Base-by-base conservation (phyloP, 1,140 invertebrate species). In the Panulirus ornatus region DNA sequence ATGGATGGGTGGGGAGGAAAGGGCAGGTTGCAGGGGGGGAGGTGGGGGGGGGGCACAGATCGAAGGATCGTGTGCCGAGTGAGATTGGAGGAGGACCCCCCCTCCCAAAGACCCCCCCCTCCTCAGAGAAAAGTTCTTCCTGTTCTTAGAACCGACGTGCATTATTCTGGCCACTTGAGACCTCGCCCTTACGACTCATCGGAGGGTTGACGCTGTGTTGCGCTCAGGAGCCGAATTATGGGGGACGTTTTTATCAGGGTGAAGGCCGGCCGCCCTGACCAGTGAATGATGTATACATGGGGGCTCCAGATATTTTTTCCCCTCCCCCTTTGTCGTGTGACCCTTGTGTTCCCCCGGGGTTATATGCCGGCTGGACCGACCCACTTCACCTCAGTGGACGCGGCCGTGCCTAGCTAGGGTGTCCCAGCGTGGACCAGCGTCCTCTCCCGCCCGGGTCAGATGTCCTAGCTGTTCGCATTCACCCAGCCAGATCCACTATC, bases 181-280 rank as follows among this genome's bases (percentile, higher is more conserved):
- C 42, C 42, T 34, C 44, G 2, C 14, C 38, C 42, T 47, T 34
- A 3, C 36, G 16, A 40, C 42, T 11, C 36, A 14, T n/a, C 42
- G n/a, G n/a, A n/a, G n/a, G n/a, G n/a, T n/a, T n/a, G 75, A 5
- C 75, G 34, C 16, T 19, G 9, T 36, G 75, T 40, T 78, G 11
- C 36, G 27, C 76, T n/a, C 5, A 79, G 76, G 30, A 27, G 38
- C 44, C 44, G 22, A 79, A 79, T 51, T 79, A 79, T 79, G 76
- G 36, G 76, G 76, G 76, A 36, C 40, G 30, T 79, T 79, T 79
- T 79, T 79, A 79, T 73, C 14, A 38, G 70, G 70, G 70, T n/a
- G 42, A 14, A 34, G 34, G 34, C 27, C 22, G 27, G 0, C 66
- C 1, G 27, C 66, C 66, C 11, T 40, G 6, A 3, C n/a, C n/a